Base-by-base conservation (phyloP, 2,888 invertebrate species). In the Xestia ashworthii region DNA sequence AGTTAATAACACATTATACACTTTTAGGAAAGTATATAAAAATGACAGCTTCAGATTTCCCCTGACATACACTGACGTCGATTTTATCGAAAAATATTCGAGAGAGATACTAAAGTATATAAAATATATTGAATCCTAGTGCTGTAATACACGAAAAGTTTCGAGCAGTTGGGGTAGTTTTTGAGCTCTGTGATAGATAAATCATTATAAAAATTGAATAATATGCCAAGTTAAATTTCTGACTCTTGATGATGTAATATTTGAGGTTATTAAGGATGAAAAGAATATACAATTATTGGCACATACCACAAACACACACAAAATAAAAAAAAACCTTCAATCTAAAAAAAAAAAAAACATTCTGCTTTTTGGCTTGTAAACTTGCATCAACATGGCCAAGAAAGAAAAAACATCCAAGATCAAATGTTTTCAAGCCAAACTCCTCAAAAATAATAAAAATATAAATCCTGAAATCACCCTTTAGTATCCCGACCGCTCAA, bases 21-120 rank as follows among this genome's bases (percentile, higher is more conserved):
- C 25, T 6, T 55, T 14, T 48, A 50, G 12, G 6, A 67, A 16
- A 32, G 1, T 41, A n/a, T 11, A 71, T 38, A 53, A 53, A 58
- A 53, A 55, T 65, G 25, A 50, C 11, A 50, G 25, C 58, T 64
- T 62, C 62, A 65, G 50, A 80, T 82, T 80, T 86, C 70, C 76
- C 64, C 64, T 76, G 78, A 81, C 74, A 78, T 62, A 66, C 41
- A 12, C 58, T 79, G 81, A 86, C 74, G 78, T 78, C 75, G 78
- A 83, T 74, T 76, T 66, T 72, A 75, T 82, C 75, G 77, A 80
- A 71, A 41, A 66, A 68, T 53, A 22, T 75, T 70, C n/a, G 6
- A 16, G 4, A 41, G 6, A 16, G 4, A 41, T 41, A 44, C 44
- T 44, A 44, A 68, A 68, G 44, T 44, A 32, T 46, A 48, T n/a